Evolutionary conservation across 2,113 vertebrate species (phyloP), one percentile per base, ranked within the genome.

Genomic region (Nothoprocta perdicaria): DNA sequence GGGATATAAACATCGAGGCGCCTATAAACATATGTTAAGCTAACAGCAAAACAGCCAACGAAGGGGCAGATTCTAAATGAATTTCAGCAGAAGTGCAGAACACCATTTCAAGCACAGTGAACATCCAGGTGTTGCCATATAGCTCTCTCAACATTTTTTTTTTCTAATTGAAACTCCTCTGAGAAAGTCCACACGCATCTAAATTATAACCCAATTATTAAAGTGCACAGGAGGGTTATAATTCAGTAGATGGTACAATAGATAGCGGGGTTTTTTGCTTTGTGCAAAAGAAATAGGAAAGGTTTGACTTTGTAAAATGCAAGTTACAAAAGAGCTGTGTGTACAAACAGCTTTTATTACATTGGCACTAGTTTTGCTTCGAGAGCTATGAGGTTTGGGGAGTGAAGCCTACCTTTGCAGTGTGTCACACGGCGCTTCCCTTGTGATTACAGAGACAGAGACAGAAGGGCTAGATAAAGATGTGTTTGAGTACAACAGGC

Each of bases 401-500:
- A 94, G 46, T 92, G 96, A 96, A 73, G 97, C 99, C 98, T 99
- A 99, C 99, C 99, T 99, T 99, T 98, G 98, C 99, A 99, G 98
- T 99, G 98, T 31, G 98, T 99, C 99, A 99, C 99, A 92, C 98
- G 99, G 93, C 99, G 98, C 97, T 98, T 99, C 97, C 99, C 99
- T 99, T 99, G 98, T 96, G 98, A 96, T 98, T 98, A 98, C 98
- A 98, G 98, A 99, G 98, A 99, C 97, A 99, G 98, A 98, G 98
- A 98, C 97, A 98, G 98, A 98, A 98, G 98, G 96, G 98, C 97
- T 98, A 97, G 97, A 97, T 98, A 97, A 98, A 97, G 97, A 98
- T 84, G 98, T 40, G 95, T 96, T 86, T 94, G 89, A 95, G 95
- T 89, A 89, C 94, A 96, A 77, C 84, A 93, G 95, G 86, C 92